These are phyloP conservation scores for Flabesymbios commensalis DNA, from an alignment of 2,888 invertebrate genomes.

Conservation along the genomic window DNA sequence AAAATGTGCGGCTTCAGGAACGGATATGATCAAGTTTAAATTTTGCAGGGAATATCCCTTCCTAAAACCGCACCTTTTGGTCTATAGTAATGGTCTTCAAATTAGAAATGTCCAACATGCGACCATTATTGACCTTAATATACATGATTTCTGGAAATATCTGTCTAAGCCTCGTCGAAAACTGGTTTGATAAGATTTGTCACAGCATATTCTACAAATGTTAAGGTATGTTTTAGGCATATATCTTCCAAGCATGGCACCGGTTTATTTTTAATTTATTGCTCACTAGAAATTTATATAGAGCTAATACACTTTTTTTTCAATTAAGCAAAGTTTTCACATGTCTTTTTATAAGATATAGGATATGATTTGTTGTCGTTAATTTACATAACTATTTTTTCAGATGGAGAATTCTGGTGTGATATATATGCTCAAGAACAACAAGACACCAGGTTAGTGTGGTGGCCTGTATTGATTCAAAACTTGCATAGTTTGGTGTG, in stretches of 20 bases:
- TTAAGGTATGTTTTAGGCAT: neutral
- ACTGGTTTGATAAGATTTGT: too few species aligned
- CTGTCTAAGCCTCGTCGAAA: too few species aligned
- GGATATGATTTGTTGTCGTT: neutral
- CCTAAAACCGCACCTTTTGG: too few species aligned
- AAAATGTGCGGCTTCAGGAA: too few species aligned
- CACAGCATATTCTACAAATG: neutral
- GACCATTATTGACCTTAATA: too few species aligned
- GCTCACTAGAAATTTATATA: neutral
- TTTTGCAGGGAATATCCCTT: too few species aligned
- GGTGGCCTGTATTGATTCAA: neutral
- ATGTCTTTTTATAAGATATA: neutral
- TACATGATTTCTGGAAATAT: too few species aligned
- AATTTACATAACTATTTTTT: slow-evolving; percentile 32
- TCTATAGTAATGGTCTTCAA: too few species aligned
- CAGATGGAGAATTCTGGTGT: slow-evolving; percentile 99
- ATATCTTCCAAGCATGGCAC: neutral
- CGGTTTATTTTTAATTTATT: neutral
- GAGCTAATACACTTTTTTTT: neutral
- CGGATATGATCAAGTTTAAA: too few species aligned
- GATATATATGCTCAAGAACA: slow-evolving; percentile 96
- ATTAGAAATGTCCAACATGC: too few species aligned
- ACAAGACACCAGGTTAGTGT: slow-evolving; percentile 77
- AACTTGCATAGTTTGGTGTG: neutral
- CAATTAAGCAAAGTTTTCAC: too few species aligned